Conservation (phyloP, 2,113 vertebrate genomes). For the Microcebus lehilahytsara region DNA sequence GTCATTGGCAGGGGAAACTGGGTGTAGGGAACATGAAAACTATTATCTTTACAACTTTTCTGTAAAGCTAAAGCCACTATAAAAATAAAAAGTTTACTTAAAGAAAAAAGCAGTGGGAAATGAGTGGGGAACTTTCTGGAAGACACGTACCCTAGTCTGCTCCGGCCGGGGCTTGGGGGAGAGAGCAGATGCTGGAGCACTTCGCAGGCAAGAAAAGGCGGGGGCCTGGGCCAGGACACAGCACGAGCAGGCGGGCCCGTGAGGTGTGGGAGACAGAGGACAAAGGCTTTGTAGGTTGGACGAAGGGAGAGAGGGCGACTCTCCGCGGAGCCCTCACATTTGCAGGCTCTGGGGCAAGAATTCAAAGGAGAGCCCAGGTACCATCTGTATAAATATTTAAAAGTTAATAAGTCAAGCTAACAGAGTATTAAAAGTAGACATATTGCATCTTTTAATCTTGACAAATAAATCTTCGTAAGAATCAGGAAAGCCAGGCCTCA, state of each 20-base stretch:
- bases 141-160: fast-evolving
- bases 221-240: fast-evolving
- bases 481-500: neutral
- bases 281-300: neutral
- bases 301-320: neutral
- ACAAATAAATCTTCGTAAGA: neutral
- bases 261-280: no score
- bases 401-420: neutral
- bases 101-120: neutral
- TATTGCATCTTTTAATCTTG: neutral
- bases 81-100: neutral
- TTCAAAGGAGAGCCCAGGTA: neutral
- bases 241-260: neutral
- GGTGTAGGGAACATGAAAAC: no score
- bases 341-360: neutral
- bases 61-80: neutral
- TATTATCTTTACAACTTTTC: neutral
- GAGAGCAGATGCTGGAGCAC: fast-evolving
- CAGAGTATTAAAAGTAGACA: neutral
- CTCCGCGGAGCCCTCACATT: no score
- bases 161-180: neutral
- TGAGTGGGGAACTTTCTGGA: neutral
- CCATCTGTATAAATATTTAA: neutral
- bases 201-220: neutral
- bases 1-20: fast-evolving